phyloP scores from a whole-genome alignment of 1,140 invertebrate species.

The Philaenus spumarius region DNA sequence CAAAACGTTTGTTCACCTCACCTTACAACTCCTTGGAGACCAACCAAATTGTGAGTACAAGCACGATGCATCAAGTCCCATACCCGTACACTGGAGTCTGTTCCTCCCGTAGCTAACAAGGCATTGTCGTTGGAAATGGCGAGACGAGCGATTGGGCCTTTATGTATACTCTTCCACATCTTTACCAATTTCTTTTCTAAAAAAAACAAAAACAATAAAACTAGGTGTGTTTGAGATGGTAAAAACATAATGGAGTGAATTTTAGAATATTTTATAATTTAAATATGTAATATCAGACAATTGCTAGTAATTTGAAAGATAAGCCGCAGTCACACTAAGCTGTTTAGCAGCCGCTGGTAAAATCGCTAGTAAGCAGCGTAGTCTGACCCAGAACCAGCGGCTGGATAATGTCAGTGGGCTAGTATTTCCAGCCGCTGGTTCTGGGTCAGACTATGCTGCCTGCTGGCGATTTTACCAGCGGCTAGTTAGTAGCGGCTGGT shows the following conservation, averaged over 20 bases:
- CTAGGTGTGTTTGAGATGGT: not conserved
- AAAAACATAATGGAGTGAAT: not conserved
- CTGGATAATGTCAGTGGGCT: no score
- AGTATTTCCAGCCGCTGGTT: no score
- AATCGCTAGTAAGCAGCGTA: no score
- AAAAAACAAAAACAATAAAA: constrained; percentile 23
- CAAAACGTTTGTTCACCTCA: constrained; percentile 29
- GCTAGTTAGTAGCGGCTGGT: no score
- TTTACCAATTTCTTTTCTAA: constrained; percentile 54
- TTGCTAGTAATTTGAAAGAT: no score
- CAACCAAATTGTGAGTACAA: constrained; percentile 78
- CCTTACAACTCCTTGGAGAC: constrained; percentile 71
- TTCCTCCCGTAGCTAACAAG: constrained; percentile 75
- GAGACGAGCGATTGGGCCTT: constrained; percentile 69
- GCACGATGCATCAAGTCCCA: constrained; percentile 79
- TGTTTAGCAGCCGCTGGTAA: no score
- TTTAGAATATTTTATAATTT: not conserved
- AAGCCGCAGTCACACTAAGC: no score
- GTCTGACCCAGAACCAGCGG: no score
- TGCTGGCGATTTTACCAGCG: no score
- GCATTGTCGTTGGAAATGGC: constrained; percentile 54
- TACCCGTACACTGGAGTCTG: constrained; percentile 72
- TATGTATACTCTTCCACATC: constrained; percentile 77
- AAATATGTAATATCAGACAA: not conserved
- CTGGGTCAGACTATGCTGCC: not conserved